These are phyloP conservation scores for Pangasius djambal DNA, from an alignment of 2,797 vertebrate species.

Conservation along the genomic window DNA sequence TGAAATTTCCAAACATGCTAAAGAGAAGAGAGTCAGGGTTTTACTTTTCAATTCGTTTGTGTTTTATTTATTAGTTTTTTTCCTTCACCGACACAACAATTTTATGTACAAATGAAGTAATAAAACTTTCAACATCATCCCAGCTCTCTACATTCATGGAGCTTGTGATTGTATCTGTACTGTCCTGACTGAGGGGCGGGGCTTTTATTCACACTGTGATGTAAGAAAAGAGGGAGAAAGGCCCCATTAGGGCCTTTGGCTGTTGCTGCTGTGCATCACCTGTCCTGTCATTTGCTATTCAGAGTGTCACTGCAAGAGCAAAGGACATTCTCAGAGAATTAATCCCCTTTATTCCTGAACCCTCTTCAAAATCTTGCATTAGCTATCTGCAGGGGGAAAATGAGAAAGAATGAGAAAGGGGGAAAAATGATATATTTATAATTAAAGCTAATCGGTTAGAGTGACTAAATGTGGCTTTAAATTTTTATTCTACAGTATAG, in stretches of 20 bases:
- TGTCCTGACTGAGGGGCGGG: constrained; percentile 67
- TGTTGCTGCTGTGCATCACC: constrained; percentile 70
- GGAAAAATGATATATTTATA: constrained; percentile 62
- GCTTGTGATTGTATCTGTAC: constrained; percentile 73
- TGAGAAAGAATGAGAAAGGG: constrained; percentile 24
- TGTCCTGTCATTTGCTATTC: constrained; percentile 78
- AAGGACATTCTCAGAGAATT: constrained; percentile 82
- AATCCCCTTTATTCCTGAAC: constrained; percentile 80
- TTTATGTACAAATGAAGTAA: constrained; percentile 55
- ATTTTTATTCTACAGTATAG: background rate
- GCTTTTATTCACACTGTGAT: constrained; percentile 73
- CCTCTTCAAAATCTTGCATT: constrained; percentile 76
- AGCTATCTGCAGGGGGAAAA: constrained; percentile 69
- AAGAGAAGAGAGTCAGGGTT: background rate
- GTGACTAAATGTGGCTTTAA: too few species aligned
- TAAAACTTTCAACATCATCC: constrained; percentile 68
- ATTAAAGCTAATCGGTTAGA: constrained; percentile 65
- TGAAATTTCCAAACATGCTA: constrained; percentile 46
- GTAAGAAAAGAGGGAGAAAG: constrained; percentile 80
- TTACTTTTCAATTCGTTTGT: background rate
- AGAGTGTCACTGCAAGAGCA: constrained; percentile 78
- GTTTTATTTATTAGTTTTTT: background rate
- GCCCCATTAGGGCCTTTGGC: constrained; percentile 52
- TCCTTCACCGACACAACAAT: background rate
- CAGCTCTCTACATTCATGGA: constrained; percentile 65